A percentile compares a stretch with the other conserved stretches of the same genome.
Conservation (phyloP, 64 coral and sea anemone species). For the Montipora capricornis region DNA sequence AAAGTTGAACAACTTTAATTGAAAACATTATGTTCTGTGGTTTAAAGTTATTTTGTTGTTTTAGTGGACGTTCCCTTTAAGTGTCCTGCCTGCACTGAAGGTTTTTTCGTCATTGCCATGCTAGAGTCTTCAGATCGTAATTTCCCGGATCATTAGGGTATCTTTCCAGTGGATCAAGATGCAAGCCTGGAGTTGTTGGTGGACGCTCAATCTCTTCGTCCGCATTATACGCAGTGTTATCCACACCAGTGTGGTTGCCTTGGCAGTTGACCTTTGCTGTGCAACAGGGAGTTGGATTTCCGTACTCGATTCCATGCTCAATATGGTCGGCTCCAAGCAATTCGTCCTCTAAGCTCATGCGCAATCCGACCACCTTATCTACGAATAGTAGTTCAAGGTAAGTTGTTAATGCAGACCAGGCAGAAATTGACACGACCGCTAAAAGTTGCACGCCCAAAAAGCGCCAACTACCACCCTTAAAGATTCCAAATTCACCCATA, state of each 20-base stretch:
- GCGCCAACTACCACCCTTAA: slow-evolving; percentile 80
- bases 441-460: slow-evolving; percentile 74
- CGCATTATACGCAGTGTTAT: background rate
- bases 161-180: background rate
- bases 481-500: slow-evolving; percentile 63
- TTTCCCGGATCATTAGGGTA: background rate
- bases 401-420: slow-evolving; percentile 60
- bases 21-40: too few species aligned
- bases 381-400: slow-evolving; percentile 62
- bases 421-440: slow-evolving; percentile 9
- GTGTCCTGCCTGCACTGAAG: too few species aligned
- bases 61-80: too few species aligned
- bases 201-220: background rate
- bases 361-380: slow-evolving; percentile 70
- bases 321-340: slow-evolving; percentile 74
- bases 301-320: slow-evolving; percentile 66
- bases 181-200: background rate
- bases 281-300: background rate
- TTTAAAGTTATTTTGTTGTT: too few species aligned
- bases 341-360: slow-evolving; percentile 75
- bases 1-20: too few species aligned
- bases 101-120: background rate
- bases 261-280: background rate
- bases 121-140: background rate
- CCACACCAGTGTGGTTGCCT: background rate